Base-by-base conservation (phyloP, 2,113 vertebrate genomes). In the Corythornis cristatus region DNA sequence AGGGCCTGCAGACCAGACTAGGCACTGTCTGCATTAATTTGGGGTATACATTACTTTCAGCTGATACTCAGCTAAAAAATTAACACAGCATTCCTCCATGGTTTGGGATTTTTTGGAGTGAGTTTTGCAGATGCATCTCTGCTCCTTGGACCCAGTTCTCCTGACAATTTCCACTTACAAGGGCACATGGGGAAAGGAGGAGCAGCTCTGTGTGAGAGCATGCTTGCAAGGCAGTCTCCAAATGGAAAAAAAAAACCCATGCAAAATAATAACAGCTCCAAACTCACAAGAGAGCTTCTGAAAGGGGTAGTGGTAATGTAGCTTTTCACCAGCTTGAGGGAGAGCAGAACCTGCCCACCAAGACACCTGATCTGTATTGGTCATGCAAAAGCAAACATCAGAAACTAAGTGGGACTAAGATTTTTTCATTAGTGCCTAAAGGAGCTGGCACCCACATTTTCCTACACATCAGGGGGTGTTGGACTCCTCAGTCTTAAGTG, bases 11-110 rank as follows among this genome's bases (percentile, higher is more conserved):
- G 93, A 96, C 93, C 95, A 95, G 96, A 86, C 88, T 94, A 85
- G n/a, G 90, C 86, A 95, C 87, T 95, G 91, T 93, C 96, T 96
- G 83, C 90, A 86, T 90, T 97, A 97, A 96, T 96, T 96, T 82
- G 82, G 88, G 95, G 97, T 93, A 71, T 96, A 92, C 74, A 78
- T 96, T 95, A 94, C 96, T 91, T 81, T 90, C 88, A 86, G 93
- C 91, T 89, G 86, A 95, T 94, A 89, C 37, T 78, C 70, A 67
- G 74, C 72, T 94, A 80, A 90, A 95, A 93, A 96, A 90, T 95
- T 85, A 96, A 78, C 71, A 89, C 89, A 83, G 65, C 87, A 71
- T 96, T 95, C 93, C 86, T 92, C 58, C 54, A 60, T 3, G 22
- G 84, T 70, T 85, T 60, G 42, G 53, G 50, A 74, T 90, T 96